phyloP scores from a whole-genome alignment of 2,888 invertebrate genomes.

The Tetramorium bicarinatum region DNA sequence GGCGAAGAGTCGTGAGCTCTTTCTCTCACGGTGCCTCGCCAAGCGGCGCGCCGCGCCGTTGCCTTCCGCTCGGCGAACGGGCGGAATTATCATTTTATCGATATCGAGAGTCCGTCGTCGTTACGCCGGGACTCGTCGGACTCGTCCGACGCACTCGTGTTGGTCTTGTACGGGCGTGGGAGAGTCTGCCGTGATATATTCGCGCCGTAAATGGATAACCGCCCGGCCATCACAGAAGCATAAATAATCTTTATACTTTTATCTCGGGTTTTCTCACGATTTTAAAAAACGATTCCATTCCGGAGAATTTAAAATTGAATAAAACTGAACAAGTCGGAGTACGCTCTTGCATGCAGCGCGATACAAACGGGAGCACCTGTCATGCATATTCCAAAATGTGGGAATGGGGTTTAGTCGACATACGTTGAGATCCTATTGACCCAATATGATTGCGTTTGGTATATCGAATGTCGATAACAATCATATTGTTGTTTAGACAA shows the following conservation, averaged over 20 bases:
- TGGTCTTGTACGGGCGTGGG: not conserved
- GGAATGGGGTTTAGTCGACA: not conserved
- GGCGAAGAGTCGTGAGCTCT: conserved; percentile 40
- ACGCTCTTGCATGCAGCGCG: too few species aligned
- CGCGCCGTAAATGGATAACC: conserved; percentile 19
- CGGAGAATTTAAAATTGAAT: not conserved
- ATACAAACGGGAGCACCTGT: not conserved
- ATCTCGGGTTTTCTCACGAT: not conserved
- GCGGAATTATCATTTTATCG: conserved; percentile 52
- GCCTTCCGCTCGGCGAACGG: conserved; percentile 60
- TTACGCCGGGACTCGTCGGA: conserved; percentile 15
- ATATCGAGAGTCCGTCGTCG: conserved; percentile 39
- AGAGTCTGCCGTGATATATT: conserved; percentile 20
- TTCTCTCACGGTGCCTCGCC: conserved; percentile 66
- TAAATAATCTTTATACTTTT: not conserved
- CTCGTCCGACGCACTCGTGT: not conserved
- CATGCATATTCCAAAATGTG: not conserved
- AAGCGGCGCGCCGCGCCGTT: conserved; percentile 35
- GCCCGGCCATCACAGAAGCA: not conserved
- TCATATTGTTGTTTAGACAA: conserved; percentile 22
- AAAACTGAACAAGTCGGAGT: too few species aligned
- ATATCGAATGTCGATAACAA: conserved; percentile 33
- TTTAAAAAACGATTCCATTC: not conserved
- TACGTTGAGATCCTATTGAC: conserved; percentile 15
- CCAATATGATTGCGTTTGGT: conserved; percentile 3